phyloP scores from a whole-genome alignment of 2,113 vertebrate species.

The Eurystomus gularis region DNA sequence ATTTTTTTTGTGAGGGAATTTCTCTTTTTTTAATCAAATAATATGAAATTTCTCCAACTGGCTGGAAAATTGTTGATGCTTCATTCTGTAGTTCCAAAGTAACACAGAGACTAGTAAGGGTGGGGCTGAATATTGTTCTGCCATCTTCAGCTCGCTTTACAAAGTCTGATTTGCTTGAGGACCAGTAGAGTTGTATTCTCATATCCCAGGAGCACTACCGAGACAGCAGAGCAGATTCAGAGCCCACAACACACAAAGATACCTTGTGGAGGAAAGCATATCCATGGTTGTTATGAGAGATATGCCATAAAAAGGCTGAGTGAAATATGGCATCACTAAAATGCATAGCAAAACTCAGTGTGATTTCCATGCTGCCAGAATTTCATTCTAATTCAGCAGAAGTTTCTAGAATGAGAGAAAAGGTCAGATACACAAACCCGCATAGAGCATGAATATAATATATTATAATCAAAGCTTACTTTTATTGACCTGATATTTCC shows the following conservation, averaged over 20 bases:
- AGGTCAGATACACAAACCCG: slow-evolving; percentile 27
- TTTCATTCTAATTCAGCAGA: slow-evolving; percentile 36
- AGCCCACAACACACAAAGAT: neutral
- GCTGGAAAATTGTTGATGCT: neutral
- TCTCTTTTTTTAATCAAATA: neutral
- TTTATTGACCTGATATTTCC: neutral
- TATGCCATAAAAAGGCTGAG: slow-evolving; percentile 7
- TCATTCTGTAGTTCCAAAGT: neutral
- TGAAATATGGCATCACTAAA: slow-evolving; percentile 46
- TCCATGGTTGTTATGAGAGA: neutral
- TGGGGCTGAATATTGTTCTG: neutral
- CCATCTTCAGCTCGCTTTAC: neutral
- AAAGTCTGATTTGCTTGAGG: neutral
- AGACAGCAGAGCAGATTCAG: neutral
- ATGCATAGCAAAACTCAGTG: neutral
- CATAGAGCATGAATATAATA: neutral
- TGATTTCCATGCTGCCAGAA: slow-evolving; percentile 1
- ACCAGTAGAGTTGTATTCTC: neutral
- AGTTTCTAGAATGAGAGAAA: slow-evolving; percentile 14
- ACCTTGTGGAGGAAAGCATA: neutral
- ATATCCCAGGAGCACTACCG: neutral
- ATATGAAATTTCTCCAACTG: neutral
- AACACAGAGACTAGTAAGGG: neutral
- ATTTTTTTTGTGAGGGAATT: neutral
- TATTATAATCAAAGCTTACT: neutral